phyloP scores from a whole-genome alignment of 2,888 invertebrate species.

The Diadegma fenestrale region DNA sequence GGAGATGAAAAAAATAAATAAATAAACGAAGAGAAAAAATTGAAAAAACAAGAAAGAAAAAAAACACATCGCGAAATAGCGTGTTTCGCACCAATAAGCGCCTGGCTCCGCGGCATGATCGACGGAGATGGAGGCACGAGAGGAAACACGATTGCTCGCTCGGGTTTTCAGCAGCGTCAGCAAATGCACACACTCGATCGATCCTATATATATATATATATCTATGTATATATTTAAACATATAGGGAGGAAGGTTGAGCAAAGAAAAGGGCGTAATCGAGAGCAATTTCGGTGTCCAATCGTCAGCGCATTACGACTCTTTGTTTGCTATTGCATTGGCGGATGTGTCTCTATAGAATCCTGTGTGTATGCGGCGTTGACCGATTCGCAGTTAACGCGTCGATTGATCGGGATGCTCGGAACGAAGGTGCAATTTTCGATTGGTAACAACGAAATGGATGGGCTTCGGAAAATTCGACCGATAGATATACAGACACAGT shows the following conservation, averaged over 20 bases:
- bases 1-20: neutral
- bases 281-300: conserved; percentile 7
- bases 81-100: conserved; percentile 43
- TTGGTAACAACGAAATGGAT: conserved; percentile 60
- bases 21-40: neutral
- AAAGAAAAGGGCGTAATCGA: conserved; percentile 36
- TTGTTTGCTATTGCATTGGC: neutral
- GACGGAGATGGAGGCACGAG: conserved; percentile 36
- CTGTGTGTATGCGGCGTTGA: conserved; percentile 51
- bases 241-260: neutral
- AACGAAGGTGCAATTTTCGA: conserved; percentile 61
- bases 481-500: neutral
- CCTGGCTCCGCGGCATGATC: neutral
- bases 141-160: conserved; percentile 62
- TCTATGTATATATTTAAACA: neutral
- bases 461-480: conserved; percentile 15
- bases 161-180: conserved; percentile 52
- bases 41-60: neutral
- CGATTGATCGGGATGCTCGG: conserved; percentile 56
- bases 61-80: conserved; percentile 39
- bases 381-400: conserved; percentile 67
- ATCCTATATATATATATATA: neutral
- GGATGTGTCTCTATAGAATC: neutral
- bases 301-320: conserved; percentile 3
- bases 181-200: conserved; percentile 33